A percentile compares a stretch with the other conserved stretches of the same genome.
phyloP scores from a whole-genome alignment of 2,888 invertebrate genomes.

The Yponomeuta plumbellus region DNA sequence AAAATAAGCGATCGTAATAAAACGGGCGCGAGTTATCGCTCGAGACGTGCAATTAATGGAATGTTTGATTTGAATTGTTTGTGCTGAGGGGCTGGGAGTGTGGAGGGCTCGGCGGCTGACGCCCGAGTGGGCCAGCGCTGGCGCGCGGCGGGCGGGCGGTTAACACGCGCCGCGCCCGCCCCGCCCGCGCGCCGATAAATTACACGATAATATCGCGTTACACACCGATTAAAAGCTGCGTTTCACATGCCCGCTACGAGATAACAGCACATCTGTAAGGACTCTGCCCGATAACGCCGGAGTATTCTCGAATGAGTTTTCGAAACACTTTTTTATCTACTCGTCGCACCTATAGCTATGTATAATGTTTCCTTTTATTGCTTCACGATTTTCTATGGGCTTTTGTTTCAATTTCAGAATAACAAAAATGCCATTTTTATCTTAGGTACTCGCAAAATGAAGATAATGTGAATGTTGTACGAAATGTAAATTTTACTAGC shows the following conservation, averaged over 20 bases:
- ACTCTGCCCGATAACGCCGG: conserved; percentile 26
- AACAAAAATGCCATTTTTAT: too few relatives aligned
- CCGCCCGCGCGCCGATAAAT: conserved; percentile 54
- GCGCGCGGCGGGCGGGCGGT: conserved; percentile 49
- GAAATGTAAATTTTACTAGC: too few relatives aligned
- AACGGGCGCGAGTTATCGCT: conserved; percentile 58
- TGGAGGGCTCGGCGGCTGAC: conserved; percentile 32
- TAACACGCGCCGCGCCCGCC: conserved; percentile 40
- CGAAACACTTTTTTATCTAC: conserved; percentile 14
- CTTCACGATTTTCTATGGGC: not conserved
- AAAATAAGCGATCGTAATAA: conserved; percentile 63
- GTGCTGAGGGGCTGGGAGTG: conserved; percentile 18
- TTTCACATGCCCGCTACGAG: conserved; percentile 52
- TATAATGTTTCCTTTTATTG: not conserved
- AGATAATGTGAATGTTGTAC: too few relatives aligned
- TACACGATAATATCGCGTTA: conserved; percentile 59
- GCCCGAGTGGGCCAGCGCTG: conserved; percentile 29
- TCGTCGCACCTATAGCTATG: not conserved
- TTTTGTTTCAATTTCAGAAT: too few relatives aligned
- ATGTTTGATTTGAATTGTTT: conserved; percentile 56
- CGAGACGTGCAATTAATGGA: conserved; percentile 64
- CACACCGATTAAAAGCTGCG: conserved; percentile 59
- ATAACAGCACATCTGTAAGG: conserved; percentile 50
- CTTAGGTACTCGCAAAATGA: too few relatives aligned
- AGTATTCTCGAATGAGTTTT: conserved; percentile 38